A percentile compares a stretch with the other conserved stretches of the same genome.
Conservation (phyloP, 2,113 vertebrate genomes). For the Montifringilla adamsi region DNA sequence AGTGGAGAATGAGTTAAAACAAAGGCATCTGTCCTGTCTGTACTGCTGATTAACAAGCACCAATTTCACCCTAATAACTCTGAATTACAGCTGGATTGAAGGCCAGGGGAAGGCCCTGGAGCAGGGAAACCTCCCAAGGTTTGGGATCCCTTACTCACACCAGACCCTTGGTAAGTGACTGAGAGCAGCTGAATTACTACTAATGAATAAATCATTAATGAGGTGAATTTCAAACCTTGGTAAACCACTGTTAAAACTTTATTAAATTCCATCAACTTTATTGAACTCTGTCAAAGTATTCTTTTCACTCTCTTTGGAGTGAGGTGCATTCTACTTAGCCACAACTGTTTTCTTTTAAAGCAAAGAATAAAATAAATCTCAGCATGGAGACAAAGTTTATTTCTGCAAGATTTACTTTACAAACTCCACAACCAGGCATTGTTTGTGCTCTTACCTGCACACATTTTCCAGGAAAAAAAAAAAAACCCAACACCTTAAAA, state of each 20-base stretch:
- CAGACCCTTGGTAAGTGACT: background rate
- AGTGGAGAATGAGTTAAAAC: background rate
- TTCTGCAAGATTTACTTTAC: background rate
- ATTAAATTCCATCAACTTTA: background rate
- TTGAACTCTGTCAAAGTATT: background rate
- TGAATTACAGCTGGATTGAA: background rate
- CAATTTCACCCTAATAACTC: background rate
- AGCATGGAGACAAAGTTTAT: background rate
- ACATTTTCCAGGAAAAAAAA: background rate
- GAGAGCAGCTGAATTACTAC: background rate
- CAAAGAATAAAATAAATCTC: background rate
- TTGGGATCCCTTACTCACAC: background rate
- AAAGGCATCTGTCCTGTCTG: background rate
- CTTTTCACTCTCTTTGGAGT: background rate
- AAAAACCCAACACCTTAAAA: background rate
- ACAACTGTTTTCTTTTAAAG: background rate
- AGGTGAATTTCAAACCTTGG: background rate
- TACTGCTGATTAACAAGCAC: background rate
- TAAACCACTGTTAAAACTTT: background rate
- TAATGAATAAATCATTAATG: background rate
- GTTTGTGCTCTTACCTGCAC: background rate
- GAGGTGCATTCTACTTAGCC: background rate
- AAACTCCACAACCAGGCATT: accelerated
- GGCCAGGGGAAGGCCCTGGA: background rate
- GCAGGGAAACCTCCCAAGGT: no score